phyloP scores from a whole-genome alignment of 2,888 invertebrate species.

The Bembecia ichneumoniformis region DNA sequence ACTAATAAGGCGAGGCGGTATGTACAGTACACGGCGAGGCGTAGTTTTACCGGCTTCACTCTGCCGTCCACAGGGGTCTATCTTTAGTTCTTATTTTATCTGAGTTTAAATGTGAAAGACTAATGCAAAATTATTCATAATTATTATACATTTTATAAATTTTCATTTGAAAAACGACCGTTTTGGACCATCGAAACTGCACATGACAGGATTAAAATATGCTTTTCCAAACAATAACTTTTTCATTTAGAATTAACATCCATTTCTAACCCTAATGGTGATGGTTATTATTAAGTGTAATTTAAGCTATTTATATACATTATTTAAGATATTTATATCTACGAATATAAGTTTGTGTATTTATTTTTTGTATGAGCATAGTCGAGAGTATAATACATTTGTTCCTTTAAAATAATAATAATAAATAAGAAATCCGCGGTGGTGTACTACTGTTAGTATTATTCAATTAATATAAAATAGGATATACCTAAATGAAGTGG shows the following conservation, averaged over 20 bases:
- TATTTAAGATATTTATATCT: too few relatives aligned
- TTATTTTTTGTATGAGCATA: constrained; percentile 5
- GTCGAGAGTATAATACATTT: not conserved
- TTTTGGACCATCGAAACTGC: constrained; percentile 61
- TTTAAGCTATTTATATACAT: not conserved
- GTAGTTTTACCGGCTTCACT: too few relatives aligned
- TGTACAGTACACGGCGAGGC: too few relatives aligned
- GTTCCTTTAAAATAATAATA: not conserved
- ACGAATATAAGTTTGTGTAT: constrained; percentile 14
- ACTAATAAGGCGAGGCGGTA: too few relatives aligned
- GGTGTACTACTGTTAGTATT: constrained; percentile 10
- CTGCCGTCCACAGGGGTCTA: too few relatives aligned
- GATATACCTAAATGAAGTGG: constrained; percentile 13
- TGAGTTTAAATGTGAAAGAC: too few relatives aligned
- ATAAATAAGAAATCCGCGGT: not conserved
- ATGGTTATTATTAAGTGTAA: not conserved
- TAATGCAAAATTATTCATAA: too few relatives aligned
- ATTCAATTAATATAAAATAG: constrained; percentile 1
- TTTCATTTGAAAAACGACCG: constrained; percentile 25
- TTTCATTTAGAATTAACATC: not conserved
- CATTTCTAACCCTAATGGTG: not conserved
- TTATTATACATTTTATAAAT: not conserved
- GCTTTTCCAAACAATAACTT: not conserved
- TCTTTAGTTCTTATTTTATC: too few relatives aligned
- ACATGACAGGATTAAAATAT: constrained; percentile 38